phyloP scores from a whole-genome alignment of 2,888 invertebrate species.

The Mesorhabditis spiculigera region DNA sequence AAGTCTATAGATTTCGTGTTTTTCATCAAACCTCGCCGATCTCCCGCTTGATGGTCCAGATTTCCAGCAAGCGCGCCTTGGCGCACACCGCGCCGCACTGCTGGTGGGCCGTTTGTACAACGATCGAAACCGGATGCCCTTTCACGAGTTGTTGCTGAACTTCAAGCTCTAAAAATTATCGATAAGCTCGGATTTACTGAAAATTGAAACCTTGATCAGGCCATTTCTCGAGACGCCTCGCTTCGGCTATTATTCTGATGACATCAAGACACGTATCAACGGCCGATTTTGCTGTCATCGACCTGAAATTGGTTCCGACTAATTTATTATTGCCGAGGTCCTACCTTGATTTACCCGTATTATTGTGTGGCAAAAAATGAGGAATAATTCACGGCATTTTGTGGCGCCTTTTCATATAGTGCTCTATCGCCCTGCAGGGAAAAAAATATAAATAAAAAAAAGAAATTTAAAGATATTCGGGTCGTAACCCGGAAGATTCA shows the following conservation, averaged over 20 bases:
- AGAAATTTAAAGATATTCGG: too few relatives aligned
- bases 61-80: neutral
- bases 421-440: too few relatives aligned
- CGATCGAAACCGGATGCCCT: neutral
- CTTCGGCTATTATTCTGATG: neutral
- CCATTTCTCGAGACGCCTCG: neutral
- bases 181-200: too few relatives aligned
- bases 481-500: too few relatives aligned
- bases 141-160: constrained; percentile 1
- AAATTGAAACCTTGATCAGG: too few relatives aligned
- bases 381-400: too few relatives aligned
- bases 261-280: neutral
- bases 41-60: neutral
- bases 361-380: too few relatives aligned
- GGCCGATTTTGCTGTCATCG: neutral
- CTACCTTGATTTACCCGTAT: too few relatives aligned
- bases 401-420: too few relatives aligned
- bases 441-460: too few relatives aligned
- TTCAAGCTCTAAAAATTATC: neutral
- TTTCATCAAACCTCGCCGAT: neutral
- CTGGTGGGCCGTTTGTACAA: neutral
- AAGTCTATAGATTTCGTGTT: neutral
- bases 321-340: too few relatives aligned
- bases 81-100: neutral
- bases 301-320: neutral